phyloP scores from a whole-genome alignment of 2,797 vertebrate genomes.

The Cossypha dichroa region DNA sequence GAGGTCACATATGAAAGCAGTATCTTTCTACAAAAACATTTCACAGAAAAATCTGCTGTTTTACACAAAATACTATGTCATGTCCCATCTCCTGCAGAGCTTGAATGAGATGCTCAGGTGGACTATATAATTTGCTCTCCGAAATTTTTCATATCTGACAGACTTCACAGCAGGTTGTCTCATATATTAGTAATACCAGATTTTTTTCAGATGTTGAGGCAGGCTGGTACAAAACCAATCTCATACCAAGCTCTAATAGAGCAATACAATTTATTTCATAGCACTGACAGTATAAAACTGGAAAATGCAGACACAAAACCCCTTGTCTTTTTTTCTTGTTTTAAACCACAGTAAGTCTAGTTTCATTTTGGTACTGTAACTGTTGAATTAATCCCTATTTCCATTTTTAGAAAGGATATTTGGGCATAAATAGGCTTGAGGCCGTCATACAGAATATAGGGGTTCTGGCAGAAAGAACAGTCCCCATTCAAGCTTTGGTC shows the following conservation, averaged over 20 bases:
- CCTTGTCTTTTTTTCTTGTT: not conserved
- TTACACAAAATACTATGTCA: not conserved
- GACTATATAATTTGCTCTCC: not conserved
- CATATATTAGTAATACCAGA: not conserved
- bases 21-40: not conserved
- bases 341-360: not conserved
- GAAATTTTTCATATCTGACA: not conserved
- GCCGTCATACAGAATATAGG: not conserved
- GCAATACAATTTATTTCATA: not conserved
- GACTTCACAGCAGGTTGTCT: not conserved
- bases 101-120: slow-evolving; percentile 3
- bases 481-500: not conserved
- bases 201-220: not conserved
- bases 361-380: not conserved
- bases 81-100: not conserved
- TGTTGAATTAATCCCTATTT: not conserved
- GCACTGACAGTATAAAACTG: not conserved
- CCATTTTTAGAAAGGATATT: not conserved
- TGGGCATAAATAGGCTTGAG: not conserved
- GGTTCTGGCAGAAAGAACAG: not conserved
- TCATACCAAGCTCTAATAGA: not conserved
- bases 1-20: not conserved
- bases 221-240: not conserved
- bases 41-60: not conserved
- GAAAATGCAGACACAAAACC: not conserved